These are phyloP conservation scores for Rhabditophanes sp. DNA, from an alignment of 2,888 invertebrate genomes.

Conservation along the genomic window DNA sequence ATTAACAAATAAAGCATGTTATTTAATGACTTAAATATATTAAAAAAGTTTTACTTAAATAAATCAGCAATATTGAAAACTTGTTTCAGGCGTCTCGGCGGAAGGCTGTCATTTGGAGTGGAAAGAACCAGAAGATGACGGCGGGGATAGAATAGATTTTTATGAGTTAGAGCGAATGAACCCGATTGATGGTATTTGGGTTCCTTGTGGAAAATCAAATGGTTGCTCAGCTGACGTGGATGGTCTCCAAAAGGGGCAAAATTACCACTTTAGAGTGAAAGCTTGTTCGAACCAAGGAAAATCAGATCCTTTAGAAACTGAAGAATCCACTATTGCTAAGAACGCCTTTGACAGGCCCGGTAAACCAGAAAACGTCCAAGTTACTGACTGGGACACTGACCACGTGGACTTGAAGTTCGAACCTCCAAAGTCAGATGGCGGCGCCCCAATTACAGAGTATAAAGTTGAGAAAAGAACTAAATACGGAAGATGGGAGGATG, in stretches of 20 bases:
- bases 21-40: too few species aligned
- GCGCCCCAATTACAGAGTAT: slow-evolving; percentile 80
- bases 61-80: too few species aligned
- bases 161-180: slow-evolving; percentile 80
- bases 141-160: slow-evolving; percentile 75
- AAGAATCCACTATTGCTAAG: slow-evolving; percentile 74
- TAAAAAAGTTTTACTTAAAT: too few species aligned
- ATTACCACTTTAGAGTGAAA: slow-evolving; percentile 94
- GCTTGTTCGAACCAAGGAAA: too few species aligned
- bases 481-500: slow-evolving; percentile 70
- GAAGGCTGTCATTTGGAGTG: slow-evolving; percentile 85
- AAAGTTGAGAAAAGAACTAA: slow-evolving; percentile 79
- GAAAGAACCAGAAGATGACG: slow-evolving; percentile 85
- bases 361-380: slow-evolving; percentile 76
- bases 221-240: slow-evolving; percentile 54
- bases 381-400: slow-evolving; percentile 80
- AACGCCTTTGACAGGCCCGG: slow-evolving; percentile 70
- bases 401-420: slow-evolving; percentile 66
- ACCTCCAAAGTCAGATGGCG: slow-evolving; percentile 65
- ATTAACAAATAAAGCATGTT: too few species aligned
- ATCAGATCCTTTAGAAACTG: slow-evolving; percentile 78
- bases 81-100: slow-evolving; percentile 85
- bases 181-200: slow-evolving; percentile 51
- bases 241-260: slow-evolving; percentile 74
- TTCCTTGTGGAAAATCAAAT: slow-evolving; percentile 40